Evolutionary conservation across 2,797 vertebrate genomes (phyloP), one percentile per base, ranked within the genome.

Genomic region (Lepidocolaptes lacrymiger): DNA sequence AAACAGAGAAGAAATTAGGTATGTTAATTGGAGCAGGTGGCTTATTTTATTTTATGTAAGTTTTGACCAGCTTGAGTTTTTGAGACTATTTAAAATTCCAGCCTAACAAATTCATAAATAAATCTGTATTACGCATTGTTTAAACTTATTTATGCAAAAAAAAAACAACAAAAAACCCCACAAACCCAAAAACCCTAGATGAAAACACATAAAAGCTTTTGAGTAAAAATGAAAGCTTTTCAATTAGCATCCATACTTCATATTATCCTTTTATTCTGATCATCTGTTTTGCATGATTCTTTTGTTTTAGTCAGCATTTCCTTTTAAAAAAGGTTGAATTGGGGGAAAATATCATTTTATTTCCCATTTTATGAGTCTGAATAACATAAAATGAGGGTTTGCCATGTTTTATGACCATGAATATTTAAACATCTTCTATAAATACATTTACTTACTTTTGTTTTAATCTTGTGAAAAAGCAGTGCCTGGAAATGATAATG

Each of bases 261-360:
- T 85, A 96, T 76, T 22, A 85, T 91, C 48, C 39, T 71, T 95
- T 96, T 95, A 71, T 96, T 72, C 90, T 73, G 66, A 54, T 90
- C 20, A 78, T 92, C 61, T 89, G 34, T 17, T 94, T 88, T 84
- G 82, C 68, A n/a, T 64, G 28, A 59, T 85, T 56, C 73, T 89
- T 95, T 88, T 93, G 71, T 96, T 95, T 95, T 68, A 73, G 68
- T 97, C 91, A 96, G 67, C 68, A 82, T 92, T 96, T 95, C 52
- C 61, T 95, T 96, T 91, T 91, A 78, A 41, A 75, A 85, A 67
- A 92, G 37, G 32, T 79, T 91, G 55, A 93, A 85, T 94, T 86
- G 32, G 36, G 48, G 36, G 24, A 89, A 91, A 83, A 92, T 34
- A 87, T 23, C 5, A 62, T 49, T 96, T 93, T 75, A 49, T 96